Percentiles rank a stretch among this genome's conserved stretches.
Evolutionary conservation across 2,888 invertebrate species (phyloP).

Genomic region (Eupithecia subfuscata): DNA sequence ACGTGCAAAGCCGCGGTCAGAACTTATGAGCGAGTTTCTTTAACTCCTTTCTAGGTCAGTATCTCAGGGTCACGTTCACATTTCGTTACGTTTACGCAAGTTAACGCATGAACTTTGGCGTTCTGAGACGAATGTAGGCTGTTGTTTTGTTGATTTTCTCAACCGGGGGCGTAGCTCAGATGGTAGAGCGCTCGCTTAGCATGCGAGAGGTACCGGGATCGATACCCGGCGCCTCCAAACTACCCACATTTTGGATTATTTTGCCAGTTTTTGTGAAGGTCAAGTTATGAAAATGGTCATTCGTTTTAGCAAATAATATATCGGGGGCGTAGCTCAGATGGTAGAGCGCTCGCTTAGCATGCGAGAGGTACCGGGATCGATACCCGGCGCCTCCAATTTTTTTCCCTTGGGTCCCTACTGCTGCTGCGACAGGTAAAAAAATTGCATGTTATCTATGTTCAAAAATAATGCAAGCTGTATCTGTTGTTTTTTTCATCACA

Average conservation of each 20-base stretch:
- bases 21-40: not conserved
- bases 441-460: not conserved
- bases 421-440: not conserved
- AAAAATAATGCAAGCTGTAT: not conserved
- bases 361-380: slow-evolving; percentile 82
- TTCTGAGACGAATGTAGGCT: slow-evolving; percentile 13
- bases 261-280: not conserved
- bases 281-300: not conserved
- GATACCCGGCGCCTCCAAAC: slow-evolving; percentile 62
- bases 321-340: slow-evolving; percentile 65
- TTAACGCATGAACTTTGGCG: slow-evolving; percentile 14
- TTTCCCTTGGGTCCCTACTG: not conserved
- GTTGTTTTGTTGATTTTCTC: not conserved
- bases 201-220: slow-evolving; percentile 83
- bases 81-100: slow-evolving; percentile 14
- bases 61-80: slow-evolving; percentile 25
- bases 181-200: slow-evolving; percentile 85
- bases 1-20: not conserved
- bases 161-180: slow-evolving; percentile 58
- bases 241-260: slow-evolving; percentile 22
- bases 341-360: slow-evolving; percentile 85
- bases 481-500: too few species aligned
- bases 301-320: not conserved
- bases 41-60: slow-evolving; percentile 5
- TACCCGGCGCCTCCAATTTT: slow-evolving; percentile 81